These are phyloP conservation scores for Archips crataeganus DNA, from an alignment of 2,888 invertebrate genomes.

Conservation along the genomic window DNA sequence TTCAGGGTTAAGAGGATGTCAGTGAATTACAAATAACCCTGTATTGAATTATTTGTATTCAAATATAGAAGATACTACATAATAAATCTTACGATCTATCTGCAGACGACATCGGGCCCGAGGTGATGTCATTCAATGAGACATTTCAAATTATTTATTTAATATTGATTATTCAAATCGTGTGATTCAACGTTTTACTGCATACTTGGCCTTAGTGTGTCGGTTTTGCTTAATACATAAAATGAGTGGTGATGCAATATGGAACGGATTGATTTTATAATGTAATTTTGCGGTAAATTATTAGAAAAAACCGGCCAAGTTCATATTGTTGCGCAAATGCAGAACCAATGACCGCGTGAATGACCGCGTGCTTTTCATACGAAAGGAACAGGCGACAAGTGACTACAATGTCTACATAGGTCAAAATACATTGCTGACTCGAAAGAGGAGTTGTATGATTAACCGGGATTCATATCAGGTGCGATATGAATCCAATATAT, in stretches of 20 bases:
- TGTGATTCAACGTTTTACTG: constrained; percentile 17
- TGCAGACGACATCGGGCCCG: not conserved
- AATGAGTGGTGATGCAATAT: not conserved
- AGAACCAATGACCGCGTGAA: too few species aligned
- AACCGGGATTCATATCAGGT: too few species aligned
- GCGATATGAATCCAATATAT: too few species aligned
- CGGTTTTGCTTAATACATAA: constrained; percentile 3
- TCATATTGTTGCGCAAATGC: not conserved
- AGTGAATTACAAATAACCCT: too few species aligned
- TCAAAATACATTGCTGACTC: too few species aligned
- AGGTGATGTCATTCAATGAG: constrained; percentile 33
- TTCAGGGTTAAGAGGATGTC: too few species aligned
- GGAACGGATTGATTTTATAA: constrained; percentile 11
- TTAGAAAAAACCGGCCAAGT: not conserved
- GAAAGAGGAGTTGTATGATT: too few species aligned
- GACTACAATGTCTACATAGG: too few species aligned
- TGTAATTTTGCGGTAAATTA: constrained; percentile 3
- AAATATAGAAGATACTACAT: not conserved
- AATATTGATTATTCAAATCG: constrained; percentile 32
- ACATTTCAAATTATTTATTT: constrained; percentile 33
- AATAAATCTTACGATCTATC: not conserved
- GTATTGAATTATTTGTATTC: too few species aligned
- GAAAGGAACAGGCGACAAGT: too few species aligned
- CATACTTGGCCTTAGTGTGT: not conserved
- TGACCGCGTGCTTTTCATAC: too few species aligned